Base-by-base conservation (phyloP, 1,140 invertebrate species). In the Drosophila teissieri region DNA sequence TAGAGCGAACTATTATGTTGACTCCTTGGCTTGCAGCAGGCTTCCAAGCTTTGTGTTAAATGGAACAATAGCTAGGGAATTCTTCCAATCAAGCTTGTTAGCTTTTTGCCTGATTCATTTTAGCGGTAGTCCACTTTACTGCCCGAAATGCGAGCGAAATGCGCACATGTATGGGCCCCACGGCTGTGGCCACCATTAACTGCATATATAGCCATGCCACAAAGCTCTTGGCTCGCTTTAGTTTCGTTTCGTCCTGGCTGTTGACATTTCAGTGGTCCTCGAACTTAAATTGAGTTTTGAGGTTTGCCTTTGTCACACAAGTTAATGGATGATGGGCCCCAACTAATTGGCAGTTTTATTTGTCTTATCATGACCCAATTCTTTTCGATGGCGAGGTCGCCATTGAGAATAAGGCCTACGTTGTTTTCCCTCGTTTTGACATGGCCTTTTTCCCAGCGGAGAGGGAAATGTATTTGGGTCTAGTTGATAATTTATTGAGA, bases 391-490 rank as follows among this genome's bases (percentile, higher is more conserved):
- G 62, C 73, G 77, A 85, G 81, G 81, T 81, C 64, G 54, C n/a
- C 36, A 57, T 34, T 45, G 22, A 85, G 65, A 73, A 79, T 68
- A 44, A 49, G 77, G 78, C 75, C 78, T 60, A 80, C 55, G 48
- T 24, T 65, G 40, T 15, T 49, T 67, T 55, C 44, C 56, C 56
- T 61, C 73, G 55, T 49, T 65, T 56, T 60, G 77, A 82, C 79
- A 58, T 72, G 75, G 74, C 82, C 65, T 75, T 83, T 83, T 45
- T 67, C 45, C 74, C 74, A 56, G 52, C 55, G 62, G 65, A 83
- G 69, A 75, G 51, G 63, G 69, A 31, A 76, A 52, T 11, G n/a
- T 77, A 80, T 77, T 73, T 67, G 79, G 81, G 83, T 77, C 81
- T 69, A 76, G 88, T 86, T 72, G 55, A 70, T 78, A 62, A 63